Base-by-base conservation (phyloP, 35 echinoderm and acorn worm genomes). In the Apostichopus parvimensis region DNA sequence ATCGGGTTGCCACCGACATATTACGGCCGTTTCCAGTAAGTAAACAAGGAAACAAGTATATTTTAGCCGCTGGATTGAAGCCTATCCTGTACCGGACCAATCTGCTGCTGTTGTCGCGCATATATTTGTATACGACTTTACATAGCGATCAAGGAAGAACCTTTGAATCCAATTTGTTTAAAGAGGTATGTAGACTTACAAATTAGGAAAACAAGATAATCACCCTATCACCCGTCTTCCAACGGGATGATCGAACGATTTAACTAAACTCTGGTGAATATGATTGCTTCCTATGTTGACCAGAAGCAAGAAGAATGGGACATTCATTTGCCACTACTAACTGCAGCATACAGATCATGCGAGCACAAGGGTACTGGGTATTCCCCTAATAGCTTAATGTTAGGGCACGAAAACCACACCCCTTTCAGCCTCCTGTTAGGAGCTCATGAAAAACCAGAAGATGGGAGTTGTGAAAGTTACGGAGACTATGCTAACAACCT, bases 241-340 rank as follows among this genome's bases (percentile, higher is more conserved):
- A 93, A 95, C 15, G 92, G 95, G 8, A 76, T 76, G 66, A 85
- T 90, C 0, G 95, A 95, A 62, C 11, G 87, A 10, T 95, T 91
- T 52, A 93, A 95, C 77, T 68, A 90, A 8, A 80, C 79, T 14
- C 65, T 95, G 17, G 87, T 95, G 1, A 80, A 85, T 14, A 93
- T 93, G 92, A 95, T 95, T 23, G 59, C 87, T 0, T 28, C 70
- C 14, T 73, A 73, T 73, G 70, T 73, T 11, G 70, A 73, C 15
- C 12, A 18, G 14, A 73, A 21, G 15, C 70, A 73, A 17, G 6
- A 73, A 18, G 70, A 73, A 73, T n/a, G 70, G 70, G 70, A 73
- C n/a, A 21, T 73, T 5, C 15, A 73, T 73, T 73, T 73, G n/a
- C 70, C 70, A 5, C 20, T 73, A 15, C 15, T n/a, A 73, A 73